Evolutionary conservation across 2,888 invertebrate species (phyloP).

Genomic region (Leucophenga maculata): DNA sequence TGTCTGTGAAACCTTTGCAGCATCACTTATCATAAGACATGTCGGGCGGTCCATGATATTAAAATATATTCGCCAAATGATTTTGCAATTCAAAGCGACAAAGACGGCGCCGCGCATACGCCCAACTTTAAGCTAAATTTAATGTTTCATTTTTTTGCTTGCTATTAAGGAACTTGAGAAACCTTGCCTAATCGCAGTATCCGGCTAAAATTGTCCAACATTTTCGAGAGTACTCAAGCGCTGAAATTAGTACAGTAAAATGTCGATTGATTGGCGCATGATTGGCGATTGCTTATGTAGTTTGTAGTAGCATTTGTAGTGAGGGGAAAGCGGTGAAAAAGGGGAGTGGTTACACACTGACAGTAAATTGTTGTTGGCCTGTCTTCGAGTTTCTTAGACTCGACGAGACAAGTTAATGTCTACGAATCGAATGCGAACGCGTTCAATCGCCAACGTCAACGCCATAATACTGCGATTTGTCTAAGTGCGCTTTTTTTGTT

Average conservation of each 20-base stretch:
- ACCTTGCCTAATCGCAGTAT: conserved; percentile 11
- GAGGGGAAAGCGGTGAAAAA: background rate
- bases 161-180: too few species aligned
- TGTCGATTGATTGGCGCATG: background rate
- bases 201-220: background rate
- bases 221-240: too few species aligned
- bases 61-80: too few species aligned
- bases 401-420: conserved; percentile 17
- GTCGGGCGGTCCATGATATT: background rate
- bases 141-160: too few species aligned
- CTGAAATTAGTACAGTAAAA: conserved; percentile 6
- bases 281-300: too few species aligned
- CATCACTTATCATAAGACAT: too few species aligned
- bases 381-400: background rate
- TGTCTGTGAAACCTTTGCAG: background rate
- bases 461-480: too few species aligned
- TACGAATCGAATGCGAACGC: background rate
- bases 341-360: background rate
- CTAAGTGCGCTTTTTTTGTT: too few species aligned
- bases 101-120: background rate
- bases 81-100: background rate
- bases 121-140: too few species aligned
- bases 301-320: too few species aligned
- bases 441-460: background rate
- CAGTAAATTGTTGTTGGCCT: background rate